These are phyloP conservation scores for Nothoprocta perdicaria DNA, from an alignment of 2,113 vertebrate genomes.

Conservation along the genomic window DNA sequence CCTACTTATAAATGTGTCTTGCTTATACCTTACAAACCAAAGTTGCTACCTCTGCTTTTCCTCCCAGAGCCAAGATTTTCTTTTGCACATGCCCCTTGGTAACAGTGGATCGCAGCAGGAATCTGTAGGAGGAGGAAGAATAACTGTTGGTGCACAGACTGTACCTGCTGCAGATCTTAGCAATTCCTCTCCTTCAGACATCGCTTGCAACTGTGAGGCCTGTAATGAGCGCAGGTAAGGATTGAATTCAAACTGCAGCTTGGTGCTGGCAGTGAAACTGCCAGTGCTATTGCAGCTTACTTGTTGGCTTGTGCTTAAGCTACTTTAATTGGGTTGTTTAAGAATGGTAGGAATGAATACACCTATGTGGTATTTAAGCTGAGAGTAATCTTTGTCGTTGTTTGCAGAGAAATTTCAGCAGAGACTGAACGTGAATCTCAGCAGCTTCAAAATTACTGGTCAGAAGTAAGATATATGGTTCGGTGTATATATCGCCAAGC, in stretches of 20 bases:
- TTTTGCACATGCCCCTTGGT: slow-evolving; percentile 90
- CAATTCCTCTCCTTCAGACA: slow-evolving; percentile 81
- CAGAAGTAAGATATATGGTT: slow-evolving; percentile 95
- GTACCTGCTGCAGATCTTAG: slow-evolving; percentile 85
- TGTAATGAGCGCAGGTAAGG: slow-evolving; percentile 93
- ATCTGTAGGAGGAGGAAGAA: slow-evolving; percentile 80
- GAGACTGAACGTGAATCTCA: slow-evolving; percentile 94
- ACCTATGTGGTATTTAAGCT: neutral
- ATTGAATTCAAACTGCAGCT: neutral
- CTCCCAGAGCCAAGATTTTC: slow-evolving; percentile 90
- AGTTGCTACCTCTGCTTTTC: neutral
- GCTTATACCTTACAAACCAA: neutral
- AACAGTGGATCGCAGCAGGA: slow-evolving; percentile 87
- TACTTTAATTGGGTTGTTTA: neutral
- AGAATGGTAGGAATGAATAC: neutral
- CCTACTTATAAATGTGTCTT: neutral
- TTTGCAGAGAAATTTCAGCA: slow-evolving; percentile 88
- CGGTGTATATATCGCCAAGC: slow-evolving; percentile 96
- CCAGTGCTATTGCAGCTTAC: neutral
- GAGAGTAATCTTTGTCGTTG: neutral
- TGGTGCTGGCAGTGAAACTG: neutral
- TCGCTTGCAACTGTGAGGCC: slow-evolving; percentile 90
- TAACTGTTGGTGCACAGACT: slow-evolving; percentile 83
- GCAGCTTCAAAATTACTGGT: slow-evolving; percentile 97
- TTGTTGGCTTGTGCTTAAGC: neutral